phyloP scores from a whole-genome alignment of 1,140 invertebrate species.

The Drosophila persimilis region DNA sequence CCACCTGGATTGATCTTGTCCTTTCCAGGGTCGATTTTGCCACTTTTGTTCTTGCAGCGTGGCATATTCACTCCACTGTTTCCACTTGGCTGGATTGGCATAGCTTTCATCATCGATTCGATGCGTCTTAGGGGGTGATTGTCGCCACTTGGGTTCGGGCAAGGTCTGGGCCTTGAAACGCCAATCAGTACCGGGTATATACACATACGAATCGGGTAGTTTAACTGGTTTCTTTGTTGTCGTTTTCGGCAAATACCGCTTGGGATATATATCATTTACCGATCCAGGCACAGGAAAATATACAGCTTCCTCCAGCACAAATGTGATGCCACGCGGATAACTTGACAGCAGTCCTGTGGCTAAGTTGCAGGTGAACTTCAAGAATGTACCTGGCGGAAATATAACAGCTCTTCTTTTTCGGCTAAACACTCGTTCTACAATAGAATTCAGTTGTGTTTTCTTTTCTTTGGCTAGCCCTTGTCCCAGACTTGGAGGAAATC shows the following conservation, averaged over 20 bases:
- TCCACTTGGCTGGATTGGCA: constrained; percentile 56
- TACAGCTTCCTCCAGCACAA: constrained; percentile 63
- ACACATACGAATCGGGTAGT: constrained; percentile 40
- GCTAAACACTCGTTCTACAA: constrained; percentile 47
- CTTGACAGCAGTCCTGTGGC: constrained; percentile 54
- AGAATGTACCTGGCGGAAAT: constrained; percentile 61
- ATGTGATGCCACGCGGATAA: constrained; percentile 64
- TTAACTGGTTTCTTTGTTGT: constrained; percentile 53
- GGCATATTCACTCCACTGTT: constrained; percentile 47
- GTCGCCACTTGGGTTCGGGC: constrained; percentile 53
- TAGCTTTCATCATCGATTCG: constrained; percentile 54
- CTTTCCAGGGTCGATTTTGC: constrained; percentile 9
- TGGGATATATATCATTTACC: constrained; percentile 65
- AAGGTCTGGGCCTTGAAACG: constrained; percentile 69
- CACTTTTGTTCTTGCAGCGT: constrained; percentile 29
- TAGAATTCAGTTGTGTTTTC: constrained; percentile 26
- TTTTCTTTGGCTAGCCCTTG: neutral
- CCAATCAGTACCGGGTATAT: constrained; percentile 70
- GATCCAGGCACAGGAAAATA: constrained; percentile 67
- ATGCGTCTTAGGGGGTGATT: constrained; percentile 42
- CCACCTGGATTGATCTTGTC: constrained; percentile 33
- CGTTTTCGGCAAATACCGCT: constrained; percentile 54
- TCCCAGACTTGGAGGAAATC: constrained; percentile 9
- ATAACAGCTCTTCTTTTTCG: constrained; percentile 60
- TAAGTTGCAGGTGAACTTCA: constrained; percentile 67